phyloP scores from a whole-genome alignment of 37 sponge, comb jelly and placozoan genomes.

The Ianthella basta region DNA sequence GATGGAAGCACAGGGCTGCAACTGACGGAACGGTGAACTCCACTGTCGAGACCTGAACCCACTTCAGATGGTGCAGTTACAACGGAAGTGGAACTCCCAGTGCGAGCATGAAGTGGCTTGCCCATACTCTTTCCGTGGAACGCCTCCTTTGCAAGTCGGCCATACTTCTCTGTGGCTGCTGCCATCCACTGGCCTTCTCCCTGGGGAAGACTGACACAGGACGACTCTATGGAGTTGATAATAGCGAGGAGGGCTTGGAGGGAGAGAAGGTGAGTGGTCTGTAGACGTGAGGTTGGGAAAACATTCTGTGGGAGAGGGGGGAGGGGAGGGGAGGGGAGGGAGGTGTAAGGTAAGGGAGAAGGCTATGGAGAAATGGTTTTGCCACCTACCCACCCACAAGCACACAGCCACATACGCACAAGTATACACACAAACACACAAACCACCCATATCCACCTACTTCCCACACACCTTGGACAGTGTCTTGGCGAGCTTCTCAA shows the following conservation, averaged over 20 bases:
- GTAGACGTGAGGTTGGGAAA: conserved; percentile 64
- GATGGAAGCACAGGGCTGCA: conserved; percentile 1
- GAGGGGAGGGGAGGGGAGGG: no score
- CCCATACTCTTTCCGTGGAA: background rate
- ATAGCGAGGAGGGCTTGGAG: conserved; percentile 87
- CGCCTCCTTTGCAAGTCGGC: background rate
- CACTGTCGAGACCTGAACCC: background rate
- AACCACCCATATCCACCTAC: no score
- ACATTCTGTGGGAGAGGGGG: conserved; percentile 47
- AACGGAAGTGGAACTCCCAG: background rate
- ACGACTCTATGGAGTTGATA: conserved; percentile 40
- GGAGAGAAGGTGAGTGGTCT: conserved; percentile 75
- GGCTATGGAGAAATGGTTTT: no score
- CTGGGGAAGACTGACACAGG: background rate
- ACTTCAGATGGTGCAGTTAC: background rate
- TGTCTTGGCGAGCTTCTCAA: conserved; percentile 82
- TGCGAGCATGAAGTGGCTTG: background rate
- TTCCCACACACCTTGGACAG: conserved; percentile 72
- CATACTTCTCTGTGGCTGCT: background rate
- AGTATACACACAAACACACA: background rate
- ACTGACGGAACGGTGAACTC: background rate
- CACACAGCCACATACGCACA: background rate
- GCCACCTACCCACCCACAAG: background rate
- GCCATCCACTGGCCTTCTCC: background rate
- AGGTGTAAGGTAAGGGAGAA: no score